Percentiles rank a stretch among this genome's conserved stretches.
phyloP scores from a whole-genome alignment of 1,140 invertebrate species.

The Lepidotrigona ventralis region DNA sequence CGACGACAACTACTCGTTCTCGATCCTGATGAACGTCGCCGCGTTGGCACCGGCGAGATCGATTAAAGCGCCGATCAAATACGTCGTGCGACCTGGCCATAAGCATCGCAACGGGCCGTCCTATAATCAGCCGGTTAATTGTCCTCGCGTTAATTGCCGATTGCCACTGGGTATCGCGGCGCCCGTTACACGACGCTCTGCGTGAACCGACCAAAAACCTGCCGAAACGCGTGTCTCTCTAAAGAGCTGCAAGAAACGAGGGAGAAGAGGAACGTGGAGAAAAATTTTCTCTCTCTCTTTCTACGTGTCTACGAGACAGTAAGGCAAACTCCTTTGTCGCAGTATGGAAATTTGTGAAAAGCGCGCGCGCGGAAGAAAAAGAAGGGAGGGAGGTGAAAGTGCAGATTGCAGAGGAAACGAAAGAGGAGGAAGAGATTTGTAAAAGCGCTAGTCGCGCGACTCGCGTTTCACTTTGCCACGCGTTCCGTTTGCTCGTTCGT shows the following conservation, averaged over 20 bases:
- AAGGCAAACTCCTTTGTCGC: constrained; percentile 36
- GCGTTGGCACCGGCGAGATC: constrained; percentile 31
- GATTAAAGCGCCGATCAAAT: constrained; percentile 47
- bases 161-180: background rate
- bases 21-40: constrained; percentile 55
- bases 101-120: background rate
- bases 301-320: constrained; percentile 22
- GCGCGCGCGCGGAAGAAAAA: background rate
- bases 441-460: constrained; percentile 9
- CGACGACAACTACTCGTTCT: constrained; percentile 40
- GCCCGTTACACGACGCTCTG: too few relatives aligned
- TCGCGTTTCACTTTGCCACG: constrained; percentile 22
- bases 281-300: too few relatives aligned
- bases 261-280: too few relatives aligned
- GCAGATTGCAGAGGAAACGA: background rate
- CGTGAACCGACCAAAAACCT: background rate
- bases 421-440: background rate
- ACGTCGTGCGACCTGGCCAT: background rate
- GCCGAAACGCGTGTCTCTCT: too few relatives aligned
- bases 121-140: constrained; percentile 20
- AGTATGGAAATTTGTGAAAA: constrained; percentile 54
- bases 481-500: constrained; percentile 15
- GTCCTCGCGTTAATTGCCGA: constrained; percentile 14
- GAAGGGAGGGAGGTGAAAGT: background rate
- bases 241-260: too few relatives aligned